These are phyloP conservation scores for Doris montereyensis DNA, from an alignment of 2,888 invertebrate genomes.

Conservation along the genomic window DNA sequence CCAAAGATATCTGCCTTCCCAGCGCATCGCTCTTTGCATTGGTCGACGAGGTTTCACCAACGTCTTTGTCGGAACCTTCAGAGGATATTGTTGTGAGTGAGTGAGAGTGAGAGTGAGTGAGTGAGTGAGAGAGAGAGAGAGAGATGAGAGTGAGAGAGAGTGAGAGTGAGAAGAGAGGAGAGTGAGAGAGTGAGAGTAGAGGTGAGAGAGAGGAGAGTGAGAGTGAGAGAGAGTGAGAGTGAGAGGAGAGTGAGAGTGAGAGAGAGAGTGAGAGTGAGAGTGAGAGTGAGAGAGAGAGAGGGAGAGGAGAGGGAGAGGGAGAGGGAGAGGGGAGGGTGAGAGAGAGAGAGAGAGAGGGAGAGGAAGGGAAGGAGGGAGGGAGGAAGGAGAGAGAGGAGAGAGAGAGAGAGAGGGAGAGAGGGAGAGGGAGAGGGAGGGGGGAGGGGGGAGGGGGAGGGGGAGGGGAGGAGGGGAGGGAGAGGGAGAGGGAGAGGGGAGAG, in stretches of 20 bases:
- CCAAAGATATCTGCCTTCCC: background rate
- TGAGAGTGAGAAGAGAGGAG: conserved; percentile 1
- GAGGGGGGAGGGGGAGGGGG: background rate
- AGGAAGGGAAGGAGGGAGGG: background rate
- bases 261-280: no score
- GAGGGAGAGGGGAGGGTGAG: background rate
- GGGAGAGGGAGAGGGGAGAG: background rate
- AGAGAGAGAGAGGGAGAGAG: background rate
- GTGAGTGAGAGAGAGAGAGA: background rate
- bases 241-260: background rate
- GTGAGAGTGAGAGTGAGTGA: background rate
- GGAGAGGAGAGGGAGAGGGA: background rate
- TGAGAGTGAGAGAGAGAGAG: no score
- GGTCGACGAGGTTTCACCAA: no score
- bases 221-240: background rate
- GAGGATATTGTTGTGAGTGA: no score
- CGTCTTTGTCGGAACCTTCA: no score
- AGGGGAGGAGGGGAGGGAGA: background rate
- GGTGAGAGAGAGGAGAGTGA: background rate
- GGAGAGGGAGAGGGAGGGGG: background rate
- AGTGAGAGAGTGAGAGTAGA: conserved; percentile 24
- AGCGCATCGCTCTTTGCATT: no score
- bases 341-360: background rate
- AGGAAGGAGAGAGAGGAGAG: background rate
- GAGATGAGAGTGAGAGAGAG: background rate